Base-by-base conservation (phyloP, 92 coral and sea anemone species). In the Metridium senile region DNA sequence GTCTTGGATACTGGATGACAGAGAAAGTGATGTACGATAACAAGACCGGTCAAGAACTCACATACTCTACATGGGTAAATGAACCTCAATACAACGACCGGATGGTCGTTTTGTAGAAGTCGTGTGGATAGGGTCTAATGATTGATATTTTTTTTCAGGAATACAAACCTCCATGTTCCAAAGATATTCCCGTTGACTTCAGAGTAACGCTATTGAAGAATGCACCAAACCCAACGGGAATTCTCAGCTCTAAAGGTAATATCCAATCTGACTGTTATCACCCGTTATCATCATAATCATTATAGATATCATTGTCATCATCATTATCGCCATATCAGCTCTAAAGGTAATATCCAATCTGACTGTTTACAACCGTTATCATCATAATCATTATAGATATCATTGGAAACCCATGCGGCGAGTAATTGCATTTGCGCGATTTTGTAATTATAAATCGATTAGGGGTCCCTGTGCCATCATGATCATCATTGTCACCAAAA, bases 101-200 rank as follows among this genome's bases (percentile, higher is more conserved):
- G 7, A 17, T 2, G 9, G 51, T n/a, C n/a, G n/a, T n/a, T n/a
- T n/a, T n/a, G n/a, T n/a, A n/a, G n/a, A n/a, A n/a, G n/a, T n/a
- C n/a, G n/a, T n/a, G n/a, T n/a, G n/a, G n/a, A n/a, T n/a, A n/a
- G n/a, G n/a, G n/a, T n/a, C n/a, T n/a, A n/a, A n/a, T n/a, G n/a
- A n/a, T 6, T 39, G 49, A 39, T 39, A 39, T 13, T 72, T 71
- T 29, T 25, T 62, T 10, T 11, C 66, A 93, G 98, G 98, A 93
- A 69, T 93, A 93, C 88, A 77, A 93, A 33, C 98, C 98, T 6
- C 97, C 97, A 19, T 82, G 83, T 33, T 93, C 97, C 20, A 90
- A 93, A 77, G 98, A 93, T 82, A 93, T 93, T 59, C 98, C 98
- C 21, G 78, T 90, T 31, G 98, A 93, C 71, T 88, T 93, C 69